Percentiles rank a stretch among this genome's conserved stretches.
Evolutionary conservation across 2,888 invertebrate genomes (phyloP).

Genomic region (Drosophila greeni): DNA sequence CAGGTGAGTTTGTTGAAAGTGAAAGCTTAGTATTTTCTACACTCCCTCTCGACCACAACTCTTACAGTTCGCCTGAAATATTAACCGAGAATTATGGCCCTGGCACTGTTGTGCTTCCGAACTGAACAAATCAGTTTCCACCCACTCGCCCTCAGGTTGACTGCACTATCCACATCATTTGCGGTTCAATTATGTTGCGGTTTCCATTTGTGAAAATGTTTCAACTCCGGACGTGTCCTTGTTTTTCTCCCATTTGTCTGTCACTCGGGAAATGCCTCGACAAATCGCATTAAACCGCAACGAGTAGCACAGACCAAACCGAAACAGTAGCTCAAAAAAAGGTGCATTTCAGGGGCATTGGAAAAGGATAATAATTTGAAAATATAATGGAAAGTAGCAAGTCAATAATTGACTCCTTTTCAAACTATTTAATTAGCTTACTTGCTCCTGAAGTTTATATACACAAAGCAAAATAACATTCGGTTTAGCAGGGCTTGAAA

Average conservation of each 20-base stretch:
- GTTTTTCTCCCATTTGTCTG: constrained; percentile 3
- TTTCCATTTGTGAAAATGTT: constrained; percentile 27
- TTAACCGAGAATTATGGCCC: constrained; percentile 13
- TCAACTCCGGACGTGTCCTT: constrained; percentile 35
- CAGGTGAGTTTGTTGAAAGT: constrained; percentile 52
- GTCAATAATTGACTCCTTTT: background rate
- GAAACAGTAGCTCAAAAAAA: constrained; percentile 22
- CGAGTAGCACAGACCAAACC: constrained; percentile 7
- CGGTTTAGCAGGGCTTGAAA: background rate
- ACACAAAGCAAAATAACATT: background rate
- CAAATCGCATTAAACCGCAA: constrained; percentile 46
- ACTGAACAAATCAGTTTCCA: constrained; percentile 4
- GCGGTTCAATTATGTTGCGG: constrained; percentile 50
- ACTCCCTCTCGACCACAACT: background rate
- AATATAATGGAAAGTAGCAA: background rate
- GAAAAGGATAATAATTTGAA: background rate
- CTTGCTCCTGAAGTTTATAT: too few species aligned
- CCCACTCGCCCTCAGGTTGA: constrained; percentile 12
- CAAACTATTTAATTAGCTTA: background rate
- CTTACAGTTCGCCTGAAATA: constrained; percentile 8
- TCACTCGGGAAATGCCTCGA: constrained; percentile 22
- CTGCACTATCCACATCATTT: constrained; percentile 27
- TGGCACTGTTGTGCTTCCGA: background rate
- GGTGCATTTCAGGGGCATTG: background rate
- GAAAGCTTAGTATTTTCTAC: background rate